Evolutionary conservation across 2,888 invertebrate genomes (phyloP).

Genomic region (Drosophila antonietae): DNA sequence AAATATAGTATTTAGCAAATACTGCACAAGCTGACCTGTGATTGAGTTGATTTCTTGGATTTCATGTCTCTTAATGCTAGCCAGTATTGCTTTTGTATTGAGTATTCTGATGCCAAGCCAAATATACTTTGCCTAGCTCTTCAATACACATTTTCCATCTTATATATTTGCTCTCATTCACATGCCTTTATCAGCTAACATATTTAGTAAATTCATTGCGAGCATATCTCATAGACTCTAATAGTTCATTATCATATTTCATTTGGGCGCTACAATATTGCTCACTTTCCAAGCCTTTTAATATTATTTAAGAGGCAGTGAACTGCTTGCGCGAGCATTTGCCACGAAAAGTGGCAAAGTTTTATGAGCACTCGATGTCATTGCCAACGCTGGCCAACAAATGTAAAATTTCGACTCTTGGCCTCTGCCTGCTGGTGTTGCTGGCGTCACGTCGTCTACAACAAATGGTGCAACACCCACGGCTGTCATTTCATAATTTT

Average conservation of each 20-base stretch:
- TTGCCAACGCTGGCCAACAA: slow-evolving; percentile 45
- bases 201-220: background rate
- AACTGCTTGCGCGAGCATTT: slow-evolving; percentile 7
- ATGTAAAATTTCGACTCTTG: slow-evolving; percentile 1
- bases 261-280: background rate
- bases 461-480: slow-evolving; percentile 65
- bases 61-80: no score
- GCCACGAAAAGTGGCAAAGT: slow-evolving; percentile 36
- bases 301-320: slow-evolving; percentile 12
- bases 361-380: slow-evolving; percentile 66
- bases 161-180: background rate
- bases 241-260: background rate
- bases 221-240: background rate
- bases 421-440: background rate
- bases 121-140: no score
- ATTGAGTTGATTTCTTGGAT: no score
- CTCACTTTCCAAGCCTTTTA: slow-evolving; percentile 13
- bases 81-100: no score
- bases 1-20: no score
- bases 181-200: background rate
- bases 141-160: no score
- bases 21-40: no score
- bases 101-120: no score
- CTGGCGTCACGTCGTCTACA: slow-evolving; percentile 63
- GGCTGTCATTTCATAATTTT: slow-evolving; percentile 71